Percentiles rank a stretch among this genome's conserved stretches.
These are phyloP conservation scores for Hirundo rustica DNA, from an alignment of 2,797 vertebrate species.

Conservation along the genomic window DNA sequence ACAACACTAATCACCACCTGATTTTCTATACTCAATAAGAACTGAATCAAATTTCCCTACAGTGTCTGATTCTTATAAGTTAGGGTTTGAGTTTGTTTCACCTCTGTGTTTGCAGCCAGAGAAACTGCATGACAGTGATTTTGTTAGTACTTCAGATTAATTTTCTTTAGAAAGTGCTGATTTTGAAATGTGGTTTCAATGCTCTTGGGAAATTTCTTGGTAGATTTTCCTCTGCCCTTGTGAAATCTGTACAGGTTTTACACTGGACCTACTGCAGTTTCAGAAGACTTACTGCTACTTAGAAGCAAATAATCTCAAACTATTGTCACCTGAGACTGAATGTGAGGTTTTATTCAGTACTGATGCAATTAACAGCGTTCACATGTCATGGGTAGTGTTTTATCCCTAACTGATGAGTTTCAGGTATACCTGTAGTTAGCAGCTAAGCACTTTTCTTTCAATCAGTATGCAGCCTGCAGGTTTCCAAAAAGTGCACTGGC, in stretches of 20 bases:
- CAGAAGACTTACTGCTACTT: neutral
- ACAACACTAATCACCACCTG: neutral
- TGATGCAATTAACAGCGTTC: neutral
- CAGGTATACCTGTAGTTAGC: neutral
- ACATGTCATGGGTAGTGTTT: neutral
- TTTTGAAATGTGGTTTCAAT: neutral
- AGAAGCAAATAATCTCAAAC: neutral
- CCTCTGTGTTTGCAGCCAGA: neutral
- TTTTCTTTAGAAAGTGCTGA: neutral
- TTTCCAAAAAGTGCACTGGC: neutral
- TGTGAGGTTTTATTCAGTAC: neutral
- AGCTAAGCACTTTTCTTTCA: neutral
- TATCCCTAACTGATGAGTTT: neutral
- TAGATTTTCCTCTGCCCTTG: neutral
- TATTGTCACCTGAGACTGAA: neutral
- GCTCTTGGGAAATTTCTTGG: neutral
- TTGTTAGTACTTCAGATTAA: neutral
- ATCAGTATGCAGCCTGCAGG: neutral
- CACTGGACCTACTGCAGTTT: neutral
- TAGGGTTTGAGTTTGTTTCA: neutral
- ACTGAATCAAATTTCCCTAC: neutral
- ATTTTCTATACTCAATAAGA: neutral
- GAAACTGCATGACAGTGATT: accelerated
- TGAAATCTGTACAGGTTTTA: neutral
- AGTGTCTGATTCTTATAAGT: neutral